Base-by-base conservation (phyloP, 35 echinoderm and acorn worm species). In the Apostichopus californicus region DNA sequence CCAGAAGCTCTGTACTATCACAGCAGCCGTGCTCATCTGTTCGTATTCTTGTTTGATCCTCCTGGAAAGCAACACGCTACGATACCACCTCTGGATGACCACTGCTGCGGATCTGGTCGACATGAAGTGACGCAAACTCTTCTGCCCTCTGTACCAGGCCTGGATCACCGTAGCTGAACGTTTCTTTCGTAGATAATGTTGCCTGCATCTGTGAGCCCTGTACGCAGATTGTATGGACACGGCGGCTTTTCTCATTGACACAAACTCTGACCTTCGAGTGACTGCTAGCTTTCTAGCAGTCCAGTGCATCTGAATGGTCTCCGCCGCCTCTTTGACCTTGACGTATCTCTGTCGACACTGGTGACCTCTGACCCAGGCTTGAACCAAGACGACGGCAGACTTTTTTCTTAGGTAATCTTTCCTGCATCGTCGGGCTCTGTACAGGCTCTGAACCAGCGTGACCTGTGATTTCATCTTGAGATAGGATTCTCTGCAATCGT, bases 1-100 rank as follows among this genome's bases (percentile, higher is more conserved):
- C 55, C 63, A 88, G n/a, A 79, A 15, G 57, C 77, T 77, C 56
- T 98, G 96, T 65, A 98, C 92, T 5, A 82, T 87, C 21, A 95
- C 14, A 0, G 94, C 92, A 53, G 96, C 96, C 56, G 77, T 20
- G 57, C 84, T 90, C 82, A 92, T 70, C 90, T 65, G 17, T 73
- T 71, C 64, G 64, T 54, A 89, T 11, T 89, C 61, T 26, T 5
- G 17, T 68, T 68, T 89, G 14, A 73, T 89, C 63, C 86, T 71
- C 63, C 86, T 89, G 1, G 86, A 14, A 5, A 85, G 81, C 14
- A 85, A 21, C 5, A 85, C 7, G 54, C 58, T 85, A 85, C 81
- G 81, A 22, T 85, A 85, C 54, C 81, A 25, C 24, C 81, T 85
- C 61, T 89, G 86, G 57, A 89, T 26, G 52, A 18, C 68, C 17